Percentiles rank a stretch among this genome's conserved stretches.
Conservation (phyloP, 2,888 invertebrate genomes). For the Hemistola chrysoprasaria region DNA sequence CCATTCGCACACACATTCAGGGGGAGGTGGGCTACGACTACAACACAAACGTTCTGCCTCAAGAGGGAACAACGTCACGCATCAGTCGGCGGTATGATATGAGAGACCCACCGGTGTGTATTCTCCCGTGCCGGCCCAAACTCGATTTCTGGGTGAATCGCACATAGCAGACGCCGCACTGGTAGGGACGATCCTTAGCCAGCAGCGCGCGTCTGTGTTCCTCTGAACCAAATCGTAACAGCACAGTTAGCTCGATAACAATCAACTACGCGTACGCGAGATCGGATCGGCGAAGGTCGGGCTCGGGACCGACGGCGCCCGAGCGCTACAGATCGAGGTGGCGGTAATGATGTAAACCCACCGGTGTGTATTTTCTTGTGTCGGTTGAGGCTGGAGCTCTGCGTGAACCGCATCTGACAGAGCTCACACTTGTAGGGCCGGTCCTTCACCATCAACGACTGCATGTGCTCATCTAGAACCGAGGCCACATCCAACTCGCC, state of each 20-base stretch:
- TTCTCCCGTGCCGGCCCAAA: conserved; percentile 85
- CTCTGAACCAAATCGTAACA: conserved; percentile 71
- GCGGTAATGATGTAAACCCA: conserved; percentile 64
- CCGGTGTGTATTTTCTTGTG: conserved; percentile 87
- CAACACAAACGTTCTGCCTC: conserved; percentile 62
- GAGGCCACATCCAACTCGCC: conserved; percentile 64
- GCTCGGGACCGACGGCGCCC: conserved; percentile 23
- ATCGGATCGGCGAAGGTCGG: conserved; percentile 25
- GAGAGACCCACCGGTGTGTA: conserved; percentile 81
- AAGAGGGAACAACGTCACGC: conserved; percentile 57
- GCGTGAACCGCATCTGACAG: conserved; percentile 87
- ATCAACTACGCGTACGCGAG: conserved; percentile 40
- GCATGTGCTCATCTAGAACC: conserved; percentile 81
- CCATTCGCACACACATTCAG: conserved; percentile 75
- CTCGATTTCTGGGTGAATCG: conserved; percentile 87
- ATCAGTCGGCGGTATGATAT: conserved; percentile 56
- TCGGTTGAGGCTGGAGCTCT: conserved; percentile 87
- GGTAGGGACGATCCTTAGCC: conserved; percentile 81
- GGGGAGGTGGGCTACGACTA: conserved; percentile 70
- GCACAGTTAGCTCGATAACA: conserved; percentile 44
- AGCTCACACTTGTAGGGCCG: conserved; percentile 86
- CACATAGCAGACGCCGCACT: conserved; percentile 85
- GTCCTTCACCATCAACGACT: conserved; percentile 79
- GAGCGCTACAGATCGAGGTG: no score
- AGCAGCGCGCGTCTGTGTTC: conserved; percentile 74